These are phyloP conservation scores for Andricus quercusramuli DNA, from an alignment of 2,888 invertebrate species.

Conservation along the genomic window DNA sequence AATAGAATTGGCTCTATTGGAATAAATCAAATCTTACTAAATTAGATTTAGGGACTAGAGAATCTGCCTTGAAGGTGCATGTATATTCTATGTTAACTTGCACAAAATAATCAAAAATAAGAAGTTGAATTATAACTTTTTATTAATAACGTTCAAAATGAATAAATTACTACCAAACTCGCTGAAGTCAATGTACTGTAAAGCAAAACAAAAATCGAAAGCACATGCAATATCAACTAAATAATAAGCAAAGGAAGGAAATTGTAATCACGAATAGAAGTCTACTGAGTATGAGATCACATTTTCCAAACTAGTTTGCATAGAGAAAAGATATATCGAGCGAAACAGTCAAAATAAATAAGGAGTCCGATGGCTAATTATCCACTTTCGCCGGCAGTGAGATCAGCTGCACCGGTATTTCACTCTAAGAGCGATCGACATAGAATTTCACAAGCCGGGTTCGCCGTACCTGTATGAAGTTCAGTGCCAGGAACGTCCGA, in stretches of 20 bases:
- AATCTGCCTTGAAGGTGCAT: too few relatives aligned
- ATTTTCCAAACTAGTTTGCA: constrained; percentile 31
- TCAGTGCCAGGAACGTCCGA: constrained; percentile 56
- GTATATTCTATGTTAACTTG: background rate
- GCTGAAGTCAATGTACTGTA: constrained; percentile 14
- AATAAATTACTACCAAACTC: background rate
- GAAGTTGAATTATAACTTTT: too few relatives aligned
- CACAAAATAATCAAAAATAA: background rate
- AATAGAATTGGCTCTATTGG: too few relatives aligned
- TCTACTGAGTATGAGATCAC: background rate
- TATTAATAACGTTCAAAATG: background rate
- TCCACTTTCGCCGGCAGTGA: constrained; percentile 59
- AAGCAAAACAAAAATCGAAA: constrained; percentile 28
- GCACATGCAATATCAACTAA: background rate
- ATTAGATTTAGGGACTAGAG: too few relatives aligned
- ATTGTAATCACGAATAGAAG: background rate
- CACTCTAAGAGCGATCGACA: constrained; percentile 44
- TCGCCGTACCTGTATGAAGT: constrained; percentile 58
- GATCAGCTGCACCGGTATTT: constrained; percentile 51
- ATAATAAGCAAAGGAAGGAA: constrained; percentile 3
- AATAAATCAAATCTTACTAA: too few relatives aligned
- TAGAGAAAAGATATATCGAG: constrained; percentile 25
- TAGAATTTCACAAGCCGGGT: constrained; percentile 49
- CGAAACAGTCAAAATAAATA: constrained; percentile 49
- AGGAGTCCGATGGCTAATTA: constrained; percentile 52